These are phyloP conservation scores for Halisarca cf. caerulea DNA, from an alignment of 37 sponge, comb jelly and placozoan genomes.

Conservation along the genomic window DNA sequence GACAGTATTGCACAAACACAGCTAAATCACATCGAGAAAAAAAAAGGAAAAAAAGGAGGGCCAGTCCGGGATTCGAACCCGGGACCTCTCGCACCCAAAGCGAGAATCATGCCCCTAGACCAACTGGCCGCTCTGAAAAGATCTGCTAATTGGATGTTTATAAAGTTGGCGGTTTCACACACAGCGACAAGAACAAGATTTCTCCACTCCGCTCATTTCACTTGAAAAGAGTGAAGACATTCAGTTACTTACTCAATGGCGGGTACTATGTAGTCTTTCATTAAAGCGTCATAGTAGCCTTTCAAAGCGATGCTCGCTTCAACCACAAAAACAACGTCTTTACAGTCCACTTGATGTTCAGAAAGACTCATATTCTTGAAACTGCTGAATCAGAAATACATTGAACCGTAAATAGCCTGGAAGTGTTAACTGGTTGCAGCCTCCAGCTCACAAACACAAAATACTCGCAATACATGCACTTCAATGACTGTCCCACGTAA, in stretches of 20 bases:
- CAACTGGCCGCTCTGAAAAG: conserved; percentile 73
- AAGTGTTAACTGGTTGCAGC: too few species aligned
- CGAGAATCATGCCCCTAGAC: conserved; percentile 99
- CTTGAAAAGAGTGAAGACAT: background rate
- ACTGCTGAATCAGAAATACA: too few species aligned
- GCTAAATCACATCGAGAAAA: background rate
- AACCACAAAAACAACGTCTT: conserved; percentile 21
- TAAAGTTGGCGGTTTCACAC: too few species aligned
- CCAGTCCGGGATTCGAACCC: conserved; percentile 98
- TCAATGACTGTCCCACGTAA: too few species aligned
- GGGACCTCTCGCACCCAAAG: conserved; percentile 99
- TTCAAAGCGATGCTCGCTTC: conserved; percentile 13
- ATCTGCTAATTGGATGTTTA: background rate
- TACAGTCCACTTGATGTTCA: background rate
- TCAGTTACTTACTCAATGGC: background rate
- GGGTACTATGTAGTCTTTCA: background rate
- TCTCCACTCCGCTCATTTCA: too few species aligned
- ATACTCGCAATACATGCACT: too few species aligned
- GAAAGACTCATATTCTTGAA: conserved; percentile 15
- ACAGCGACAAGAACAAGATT: too few species aligned
- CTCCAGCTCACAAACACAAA: too few species aligned
- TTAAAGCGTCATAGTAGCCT: background rate
- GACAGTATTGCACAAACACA: background rate
- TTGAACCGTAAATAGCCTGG: too few species aligned
- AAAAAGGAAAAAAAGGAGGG: conserved; percentile 64